Evolutionary conservation across 2,797 vertebrate genomes (phyloP), one percentile per base, ranked within the genome.

Genomic region (Melanitta fusca): DNA sequence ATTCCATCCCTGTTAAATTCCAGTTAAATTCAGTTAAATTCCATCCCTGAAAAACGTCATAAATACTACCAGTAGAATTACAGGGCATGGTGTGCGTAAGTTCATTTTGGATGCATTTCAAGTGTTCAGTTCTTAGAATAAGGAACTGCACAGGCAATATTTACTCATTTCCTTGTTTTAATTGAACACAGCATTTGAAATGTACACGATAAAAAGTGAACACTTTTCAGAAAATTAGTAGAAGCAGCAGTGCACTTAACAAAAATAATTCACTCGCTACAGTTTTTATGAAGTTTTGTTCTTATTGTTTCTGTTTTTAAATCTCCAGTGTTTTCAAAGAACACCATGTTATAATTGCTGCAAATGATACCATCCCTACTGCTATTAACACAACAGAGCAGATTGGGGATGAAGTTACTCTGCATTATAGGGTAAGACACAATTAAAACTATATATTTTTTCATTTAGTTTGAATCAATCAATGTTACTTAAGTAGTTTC

Each of bases 381-480:
- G 39, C 97, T 24, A 97, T 99, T 92, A 99, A 98, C 82, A 98
- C 99, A 87, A 99, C 98, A 79, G 98, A 97, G 22, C 96, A 98
- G 72, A 98, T 99, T 3, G 99, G 99, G 47, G 98, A 99, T 91
- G 98, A 99, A 97, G 96, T 99, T 96, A 98, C 98, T 95, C 97
- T 99, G 80, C 99, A 96, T 96, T 99, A 99, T 91, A 97, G 89
- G 98, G 99, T 99, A 98, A 98, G 98, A 90, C 94, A 70, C 39
- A n/a, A 81, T 19, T 51, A 80, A 65, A 61, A 84, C 56, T 86
- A 2, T 53, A n/a, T 25, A 53, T 56, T 51, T 70, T 47, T 22
- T 1, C 10, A 39, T 62, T 88, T 92, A 15, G 3, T 58, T 89
- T 83, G 7, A 53, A 57, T 65, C 2, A 6, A 53, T 95, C 89